Base-by-base conservation (phyloP, 37 sponge, comb jelly and placozoan species). In the Cliona cf. orientalis region DNA sequence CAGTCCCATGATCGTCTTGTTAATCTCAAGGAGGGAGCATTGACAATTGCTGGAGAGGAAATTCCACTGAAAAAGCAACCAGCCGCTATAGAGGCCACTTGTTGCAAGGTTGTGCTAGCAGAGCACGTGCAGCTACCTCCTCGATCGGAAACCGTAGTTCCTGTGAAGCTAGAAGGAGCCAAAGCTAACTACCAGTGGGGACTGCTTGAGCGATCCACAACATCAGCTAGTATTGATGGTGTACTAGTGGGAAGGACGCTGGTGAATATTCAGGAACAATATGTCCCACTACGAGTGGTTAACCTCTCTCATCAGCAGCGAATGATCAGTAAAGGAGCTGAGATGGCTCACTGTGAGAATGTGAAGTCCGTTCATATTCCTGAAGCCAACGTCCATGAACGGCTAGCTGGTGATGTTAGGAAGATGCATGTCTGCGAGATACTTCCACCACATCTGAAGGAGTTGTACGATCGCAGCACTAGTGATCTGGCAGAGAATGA, bases 191-290 rank as follows among this genome's bases (percentile, higher is more conserved):
- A 26, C 63, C 22, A 5, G 28, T 12, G 22, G 22, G 63, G 63
- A 12, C 28, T 61, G 26, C 28, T 61, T 12, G 63, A 61, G 23
- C 25, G 5, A 61, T 25, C 26, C 17, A 22, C 25, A 61, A 26
- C 22, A 12, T 5, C 26, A n/a, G 5, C 25, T n/a, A 5, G 5
- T 6, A 6, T 22, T n/a, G 63, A 61, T 76, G 62, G 64, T 2
- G 1, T 76, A 2, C 43, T 76, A 64, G 77, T 76, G 62, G 77
- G n/a, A 2, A 39, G 64, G 36, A 62, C 43, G 2, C 77, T 76
- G 42, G 64, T 76, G 2, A 64, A 76, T 33, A 40, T 61, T 5
- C 11, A 2, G 43, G 38, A 36, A 21, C 31, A 76, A 25, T 6
- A 12, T 2, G 29, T 76, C 12, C 77, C 77, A 34, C 41, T 75